Evolutionary conservation across 1,140 invertebrate genomes (phyloP).

Genomic region (Oncopodura yosiiana): DNA sequence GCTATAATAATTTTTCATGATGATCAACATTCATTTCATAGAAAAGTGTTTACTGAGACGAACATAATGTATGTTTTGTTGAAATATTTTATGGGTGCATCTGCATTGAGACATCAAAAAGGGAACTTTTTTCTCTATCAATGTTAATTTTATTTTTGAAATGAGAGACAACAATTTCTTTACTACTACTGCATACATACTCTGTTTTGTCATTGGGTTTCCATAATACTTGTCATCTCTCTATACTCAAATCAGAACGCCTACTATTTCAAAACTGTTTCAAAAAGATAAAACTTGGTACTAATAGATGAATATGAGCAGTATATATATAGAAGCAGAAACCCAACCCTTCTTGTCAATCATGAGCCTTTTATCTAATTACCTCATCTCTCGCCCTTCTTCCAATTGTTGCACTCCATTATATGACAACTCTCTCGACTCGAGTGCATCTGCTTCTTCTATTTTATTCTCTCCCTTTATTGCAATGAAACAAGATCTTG

Average conservation of each 20-base stretch:
- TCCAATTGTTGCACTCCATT: too few relatives aligned
- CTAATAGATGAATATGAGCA: too few relatives aligned
- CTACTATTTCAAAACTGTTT: slow-evolving; percentile 18
- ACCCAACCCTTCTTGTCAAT: slow-evolving; percentile 33
- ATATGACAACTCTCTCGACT: too few relatives aligned
- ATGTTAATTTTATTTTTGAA: not conserved
- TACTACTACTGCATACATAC: not conserved
- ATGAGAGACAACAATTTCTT: slow-evolving; percentile 4
- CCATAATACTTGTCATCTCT: slow-evolving; percentile 14
- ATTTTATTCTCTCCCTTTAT: not conserved
- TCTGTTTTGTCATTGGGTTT: slow-evolving; percentile 21
- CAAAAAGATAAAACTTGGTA: too few relatives aligned
- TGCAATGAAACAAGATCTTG: slow-evolving; percentile 9
- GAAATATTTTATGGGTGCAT: slow-evolving; percentile 18
- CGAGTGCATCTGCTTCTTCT: not conserved
- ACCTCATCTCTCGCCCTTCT: slow-evolving; percentile 20
- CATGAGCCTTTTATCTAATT: slow-evolving; percentile 33
- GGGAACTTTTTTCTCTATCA: not conserved
- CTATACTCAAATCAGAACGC: slow-evolving; percentile 18
- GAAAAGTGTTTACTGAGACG: slow-evolving; percentile 17
- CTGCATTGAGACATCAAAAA: slow-evolving; percentile 1
- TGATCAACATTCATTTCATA: too few relatives aligned
- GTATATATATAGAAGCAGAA: slow-evolving; percentile 23
- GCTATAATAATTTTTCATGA: too few relatives aligned
- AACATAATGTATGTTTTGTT: slow-evolving; percentile 21